Evolutionary conservation across 2,113 vertebrate species (phyloP).

Genomic region (Alectura lathami): DNA sequence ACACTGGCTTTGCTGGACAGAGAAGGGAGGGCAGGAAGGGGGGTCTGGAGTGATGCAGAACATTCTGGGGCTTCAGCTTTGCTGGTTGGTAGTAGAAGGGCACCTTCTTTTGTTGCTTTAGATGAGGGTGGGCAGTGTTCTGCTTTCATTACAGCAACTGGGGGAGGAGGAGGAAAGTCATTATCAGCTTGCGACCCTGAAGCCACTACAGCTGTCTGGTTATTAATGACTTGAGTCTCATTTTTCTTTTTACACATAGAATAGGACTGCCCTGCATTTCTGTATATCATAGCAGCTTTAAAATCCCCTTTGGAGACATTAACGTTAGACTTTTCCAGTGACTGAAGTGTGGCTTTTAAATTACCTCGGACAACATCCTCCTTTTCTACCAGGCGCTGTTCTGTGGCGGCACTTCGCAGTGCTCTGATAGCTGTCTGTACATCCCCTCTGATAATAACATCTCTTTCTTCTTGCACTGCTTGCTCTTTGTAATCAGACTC

Average conservation of each 20-base stretch:
- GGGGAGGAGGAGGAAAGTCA: conserved; percentile 81
- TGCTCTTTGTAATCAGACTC: conserved; percentile 79
- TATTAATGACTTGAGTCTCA: conserved; percentile 42
- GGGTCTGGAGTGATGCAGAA: conserved; percentile 44
- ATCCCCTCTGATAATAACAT: conserved; percentile 79
- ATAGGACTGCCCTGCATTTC: conserved; percentile 77
- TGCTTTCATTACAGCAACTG: conserved; percentile 75
- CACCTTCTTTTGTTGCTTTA: conserved; percentile 44
- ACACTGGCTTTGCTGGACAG: conserved; percentile 47
- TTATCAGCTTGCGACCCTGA: conserved; percentile 64
- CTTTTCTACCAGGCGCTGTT: conserved; percentile 79
- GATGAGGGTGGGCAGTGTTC: conserved; percentile 48
- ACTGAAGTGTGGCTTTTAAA: conserved; percentile 85
- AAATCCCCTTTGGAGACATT: conserved; percentile 86
- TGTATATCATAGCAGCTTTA: conserved; percentile 87
- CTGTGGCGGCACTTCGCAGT: conserved; percentile 68
- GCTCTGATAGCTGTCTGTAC: conserved; percentile 77
- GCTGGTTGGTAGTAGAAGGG: conserved; percentile 5
- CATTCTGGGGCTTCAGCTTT: conserved; percentile 69
- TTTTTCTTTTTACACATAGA: conserved; percentile 67
- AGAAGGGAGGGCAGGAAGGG: not conserved
- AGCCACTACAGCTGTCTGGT: conserved; percentile 46
- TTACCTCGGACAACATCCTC: conserved; percentile 87
- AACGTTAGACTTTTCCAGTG: conserved; percentile 86
- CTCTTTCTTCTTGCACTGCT: conserved; percentile 79